phyloP scores from a whole-genome alignment of 2,797 vertebrate species.

The Sebastes steindachneri region DNA sequence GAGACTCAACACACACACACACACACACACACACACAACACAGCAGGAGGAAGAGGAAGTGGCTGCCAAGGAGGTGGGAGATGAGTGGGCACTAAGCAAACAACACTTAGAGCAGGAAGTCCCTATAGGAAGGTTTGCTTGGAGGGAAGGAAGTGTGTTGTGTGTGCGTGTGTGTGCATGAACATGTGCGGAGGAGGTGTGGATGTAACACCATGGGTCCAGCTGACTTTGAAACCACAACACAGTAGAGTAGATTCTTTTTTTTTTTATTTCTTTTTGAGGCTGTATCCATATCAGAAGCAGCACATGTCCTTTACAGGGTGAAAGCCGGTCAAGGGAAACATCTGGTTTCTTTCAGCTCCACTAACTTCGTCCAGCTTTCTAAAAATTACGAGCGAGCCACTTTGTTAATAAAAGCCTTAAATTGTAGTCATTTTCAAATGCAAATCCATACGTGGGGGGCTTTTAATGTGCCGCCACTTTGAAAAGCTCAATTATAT shows the following conservation, averaged over 20 bases:
- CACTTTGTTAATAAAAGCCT: slow-evolving; percentile 66
- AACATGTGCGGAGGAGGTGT: slow-evolving; percentile 47
- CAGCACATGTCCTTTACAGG: slow-evolving; percentile 56
- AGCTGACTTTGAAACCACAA: slow-evolving; percentile 66
- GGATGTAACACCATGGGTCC: slow-evolving; percentile 40
- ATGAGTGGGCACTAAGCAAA: slow-evolving; percentile 73
- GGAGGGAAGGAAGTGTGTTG: slow-evolving; percentile 59
- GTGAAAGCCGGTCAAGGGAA: slow-evolving; percentile 55
- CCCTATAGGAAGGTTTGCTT: slow-evolving; percentile 57
- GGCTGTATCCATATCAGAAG: slow-evolving; percentile 35
- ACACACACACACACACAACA: slow-evolving; percentile 14
- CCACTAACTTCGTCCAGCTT: slow-evolving; percentile 42
- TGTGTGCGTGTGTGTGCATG: slow-evolving; percentile 20
- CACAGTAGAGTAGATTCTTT: slow-evolving; percentile 18
- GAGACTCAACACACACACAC: background rate
- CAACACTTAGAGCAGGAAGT: slow-evolving; percentile 73
- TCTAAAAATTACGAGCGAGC: slow-evolving; percentile 36
- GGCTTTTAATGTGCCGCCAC: slow-evolving; percentile 57
- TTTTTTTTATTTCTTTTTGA: background rate
- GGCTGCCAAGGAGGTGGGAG: slow-evolving; percentile 62
- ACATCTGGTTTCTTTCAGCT: slow-evolving; percentile 68
- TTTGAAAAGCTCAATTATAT: slow-evolving; percentile 74
- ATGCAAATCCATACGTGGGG: slow-evolving; percentile 56
- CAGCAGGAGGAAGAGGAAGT: slow-evolving; percentile 68
- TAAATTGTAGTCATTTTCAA: slow-evolving; percentile 63